A percentile compares a stretch with the other conserved stretches of the same genome.
phyloP scores from a whole-genome alignment of 2,113 vertebrate species.

The Charina bottae region DNA sequence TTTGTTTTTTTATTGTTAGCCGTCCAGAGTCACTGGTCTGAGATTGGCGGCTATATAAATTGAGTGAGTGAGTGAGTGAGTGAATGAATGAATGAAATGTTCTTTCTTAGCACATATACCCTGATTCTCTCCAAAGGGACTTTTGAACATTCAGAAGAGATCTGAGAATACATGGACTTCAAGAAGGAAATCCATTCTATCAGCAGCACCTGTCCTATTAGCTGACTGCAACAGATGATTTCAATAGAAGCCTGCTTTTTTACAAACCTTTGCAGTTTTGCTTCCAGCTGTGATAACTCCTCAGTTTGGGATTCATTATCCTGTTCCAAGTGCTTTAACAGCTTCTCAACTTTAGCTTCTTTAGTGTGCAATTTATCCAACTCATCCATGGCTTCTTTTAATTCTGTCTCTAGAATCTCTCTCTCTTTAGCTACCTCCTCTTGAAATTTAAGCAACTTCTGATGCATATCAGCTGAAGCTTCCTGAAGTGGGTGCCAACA shows the following conservation, averaged over 20 bases:
- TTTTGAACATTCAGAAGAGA: not conserved
- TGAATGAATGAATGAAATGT: no score
- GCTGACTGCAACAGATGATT: not conserved
- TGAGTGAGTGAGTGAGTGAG: no score
- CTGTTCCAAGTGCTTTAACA: slow-evolving; percentile 67
- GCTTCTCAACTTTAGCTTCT: slow-evolving; percentile 73
- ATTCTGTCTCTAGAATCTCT: slow-evolving; percentile 78
- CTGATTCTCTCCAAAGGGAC: not conserved
- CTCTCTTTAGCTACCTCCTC: slow-evolving; percentile 74
- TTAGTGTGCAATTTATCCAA: slow-evolving; percentile 80
- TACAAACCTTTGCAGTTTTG: slow-evolving; percentile 80
- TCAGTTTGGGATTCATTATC: slow-evolving; percentile 61
- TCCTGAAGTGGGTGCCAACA: slow-evolving; percentile 69
- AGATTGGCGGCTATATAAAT: no score
- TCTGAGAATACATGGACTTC: not conserved
- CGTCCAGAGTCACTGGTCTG: no score
- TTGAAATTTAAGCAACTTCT: slow-evolving; percentile 76
- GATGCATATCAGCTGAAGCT: slow-evolving; percentile 72
- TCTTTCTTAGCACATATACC: no score
- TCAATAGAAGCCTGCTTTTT: not conserved
- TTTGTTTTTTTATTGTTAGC: no score
- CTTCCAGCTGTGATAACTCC: slow-evolving; percentile 61
- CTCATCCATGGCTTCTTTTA: slow-evolving; percentile 84
- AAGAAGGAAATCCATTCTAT: not conserved
- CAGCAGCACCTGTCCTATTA: not conserved